phyloP scores from a whole-genome alignment of 64 coral and sea anemone genomes.

The Platygyra sinensis region DNA sequence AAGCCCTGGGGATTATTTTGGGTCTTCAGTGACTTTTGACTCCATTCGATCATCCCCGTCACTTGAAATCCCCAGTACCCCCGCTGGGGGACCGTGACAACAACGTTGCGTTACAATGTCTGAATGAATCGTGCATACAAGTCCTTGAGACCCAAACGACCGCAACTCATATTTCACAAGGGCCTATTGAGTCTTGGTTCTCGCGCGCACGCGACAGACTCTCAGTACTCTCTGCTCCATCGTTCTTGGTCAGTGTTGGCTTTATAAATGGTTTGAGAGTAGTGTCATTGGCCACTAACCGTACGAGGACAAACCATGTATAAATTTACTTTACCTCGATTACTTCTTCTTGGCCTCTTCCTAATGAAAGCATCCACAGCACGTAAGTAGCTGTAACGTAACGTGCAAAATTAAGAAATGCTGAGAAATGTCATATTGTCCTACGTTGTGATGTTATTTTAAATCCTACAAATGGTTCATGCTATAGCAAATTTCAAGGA shows the following conservation, averaged over 20 bases:
- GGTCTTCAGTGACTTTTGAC: too few species aligned
- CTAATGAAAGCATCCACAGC: background rate
- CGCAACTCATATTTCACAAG: background rate
- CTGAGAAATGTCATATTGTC: background rate
- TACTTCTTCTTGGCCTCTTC: background rate
- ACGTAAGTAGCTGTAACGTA: constrained; percentile 35
- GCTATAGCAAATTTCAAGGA: too few species aligned
- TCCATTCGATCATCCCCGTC: too few species aligned
- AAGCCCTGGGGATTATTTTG: too few species aligned
- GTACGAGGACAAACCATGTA: background rate
- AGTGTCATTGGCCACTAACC: background rate
- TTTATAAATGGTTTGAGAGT: constrained; percentile 2
- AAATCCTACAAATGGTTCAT: too few species aligned
- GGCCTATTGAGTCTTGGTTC: background rate
- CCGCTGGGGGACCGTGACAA: too few species aligned
- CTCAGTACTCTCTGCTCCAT: too few species aligned
- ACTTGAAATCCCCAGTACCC: too few species aligned
- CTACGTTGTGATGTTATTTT: too few species aligned
- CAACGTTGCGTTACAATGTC: background rate
- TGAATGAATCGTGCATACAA: too few species aligned
- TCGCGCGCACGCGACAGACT: background rate
- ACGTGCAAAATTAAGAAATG: background rate
- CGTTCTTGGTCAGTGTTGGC: background rate
- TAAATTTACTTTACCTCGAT: background rate
- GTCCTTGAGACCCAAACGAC: background rate